Evolutionary conservation across 2,113 vertebrate species (phyloP).

Genomic region (Pseudorectes ferrugineus): DNA sequence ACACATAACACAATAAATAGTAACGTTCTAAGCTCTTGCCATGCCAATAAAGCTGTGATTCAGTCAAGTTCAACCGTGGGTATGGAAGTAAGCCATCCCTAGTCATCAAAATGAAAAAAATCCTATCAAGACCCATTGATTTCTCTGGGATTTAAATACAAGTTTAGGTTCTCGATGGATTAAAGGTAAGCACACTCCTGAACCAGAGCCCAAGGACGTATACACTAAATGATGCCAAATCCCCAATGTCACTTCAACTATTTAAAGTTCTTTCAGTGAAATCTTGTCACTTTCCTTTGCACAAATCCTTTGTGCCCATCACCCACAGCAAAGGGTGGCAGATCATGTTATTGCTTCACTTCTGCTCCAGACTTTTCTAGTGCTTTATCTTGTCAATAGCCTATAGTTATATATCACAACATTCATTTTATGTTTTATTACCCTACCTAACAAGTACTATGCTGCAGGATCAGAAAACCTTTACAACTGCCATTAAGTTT

Average conservation of each 20-base stretch:
- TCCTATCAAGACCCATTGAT: background rate
- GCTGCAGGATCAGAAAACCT: background rate
- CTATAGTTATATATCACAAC: background rate
- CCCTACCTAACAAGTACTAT: background rate
- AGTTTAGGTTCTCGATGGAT: background rate
- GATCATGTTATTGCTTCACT: background rate
- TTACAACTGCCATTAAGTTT: background rate
- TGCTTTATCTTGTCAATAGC: background rate
- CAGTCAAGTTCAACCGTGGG: background rate
- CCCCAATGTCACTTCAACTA: background rate
- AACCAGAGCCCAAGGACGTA: background rate
- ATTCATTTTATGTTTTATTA: background rate
- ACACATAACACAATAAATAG: constrained; percentile 27
- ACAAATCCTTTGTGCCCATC: background rate
- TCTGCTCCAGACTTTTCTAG: background rate
- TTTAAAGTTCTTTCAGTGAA: background rate
- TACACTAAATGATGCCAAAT: background rate
- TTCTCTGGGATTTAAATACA: background rate
- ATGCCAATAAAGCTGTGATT: background rate
- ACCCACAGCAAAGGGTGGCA: background rate
- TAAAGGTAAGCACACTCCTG: background rate
- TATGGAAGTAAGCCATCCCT: background rate
- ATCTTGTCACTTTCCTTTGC: background rate
- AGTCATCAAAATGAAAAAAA: background rate
- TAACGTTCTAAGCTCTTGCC: background rate